Evolutionary conservation across 2,888 invertebrate genomes (phyloP).

Genomic region (Mamestra brassicae): DNA sequence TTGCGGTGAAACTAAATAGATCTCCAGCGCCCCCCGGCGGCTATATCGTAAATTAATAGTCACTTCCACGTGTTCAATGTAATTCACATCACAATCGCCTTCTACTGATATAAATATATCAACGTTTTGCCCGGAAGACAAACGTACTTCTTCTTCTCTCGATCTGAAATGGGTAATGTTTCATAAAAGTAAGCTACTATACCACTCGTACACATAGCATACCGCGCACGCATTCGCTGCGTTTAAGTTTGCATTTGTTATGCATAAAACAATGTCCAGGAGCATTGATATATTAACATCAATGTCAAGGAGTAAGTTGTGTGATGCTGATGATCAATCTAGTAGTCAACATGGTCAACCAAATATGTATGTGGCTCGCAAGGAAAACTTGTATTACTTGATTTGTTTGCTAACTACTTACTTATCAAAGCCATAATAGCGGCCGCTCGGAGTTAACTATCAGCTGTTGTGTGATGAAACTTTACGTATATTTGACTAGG

Average conservation of each 20-base stretch:
- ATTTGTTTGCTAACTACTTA: too few relatives aligned
- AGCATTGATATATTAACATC: too few relatives aligned
- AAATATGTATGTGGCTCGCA: not conserved
- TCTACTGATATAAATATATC: slow-evolving; percentile 86
- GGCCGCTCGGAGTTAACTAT: slow-evolving; percentile 7
- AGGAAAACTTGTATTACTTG: not conserved
- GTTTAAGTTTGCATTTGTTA: too few relatives aligned
- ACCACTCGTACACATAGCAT: not conserved
- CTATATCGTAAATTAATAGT: slow-evolving; percentile 93
- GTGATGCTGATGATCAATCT: too few relatives aligned
- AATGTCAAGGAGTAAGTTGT: too few relatives aligned
- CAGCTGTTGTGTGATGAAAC: slow-evolving; percentile 74
- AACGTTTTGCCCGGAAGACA: slow-evolving; percentile 73
- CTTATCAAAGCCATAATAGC: not conserved
- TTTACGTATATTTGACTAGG: slow-evolving; percentile 77
- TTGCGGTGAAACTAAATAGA: slow-evolving; percentile 94
- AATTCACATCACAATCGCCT: slow-evolving; percentile 92
- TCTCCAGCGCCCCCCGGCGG: slow-evolving; percentile 94
- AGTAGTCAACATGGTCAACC: too few relatives aligned
- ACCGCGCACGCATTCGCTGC: too few relatives aligned
- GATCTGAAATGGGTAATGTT: slow-evolving; percentile 44
- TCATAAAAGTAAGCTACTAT: not conserved
- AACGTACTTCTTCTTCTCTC: slow-evolving; percentile 46
- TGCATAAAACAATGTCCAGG: too few relatives aligned
- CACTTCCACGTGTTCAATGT: slow-evolving; percentile 96